phyloP scores from a whole-genome alignment of 2,113 vertebrate species.

The Cardinalis cardinalis region DNA sequence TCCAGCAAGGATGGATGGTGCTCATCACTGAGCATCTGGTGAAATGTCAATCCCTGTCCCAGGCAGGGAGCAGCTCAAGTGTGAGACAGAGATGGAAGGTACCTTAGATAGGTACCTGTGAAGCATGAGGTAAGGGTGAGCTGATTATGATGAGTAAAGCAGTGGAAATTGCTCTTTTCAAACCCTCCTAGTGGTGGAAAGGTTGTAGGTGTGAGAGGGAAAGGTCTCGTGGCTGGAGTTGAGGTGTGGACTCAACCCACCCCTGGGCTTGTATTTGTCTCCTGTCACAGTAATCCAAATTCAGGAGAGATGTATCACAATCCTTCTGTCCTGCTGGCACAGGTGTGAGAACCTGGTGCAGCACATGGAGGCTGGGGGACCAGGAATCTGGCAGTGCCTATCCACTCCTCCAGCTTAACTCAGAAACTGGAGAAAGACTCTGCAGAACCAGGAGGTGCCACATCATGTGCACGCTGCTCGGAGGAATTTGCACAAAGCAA shows the following conservation, averaged over 20 bases:
- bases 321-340: not conserved
- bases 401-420: not conserved
- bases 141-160: not conserved
- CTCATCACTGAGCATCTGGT: not conserved
- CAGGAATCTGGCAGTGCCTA: not conserved
- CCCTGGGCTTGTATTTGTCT: not conserved
- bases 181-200: not conserved
- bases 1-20: not conserved
- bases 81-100: not conserved
- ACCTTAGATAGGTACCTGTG: not conserved
- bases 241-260: not conserved
- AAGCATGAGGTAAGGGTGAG: not conserved
- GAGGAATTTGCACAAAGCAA: not conserved
- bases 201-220: not conserved
- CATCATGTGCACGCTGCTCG: rapidly evolving
- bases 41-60: not conserved
- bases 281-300: not conserved
- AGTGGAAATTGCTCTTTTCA: not conserved
- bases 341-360: not conserved
- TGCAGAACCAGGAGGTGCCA: not conserved
- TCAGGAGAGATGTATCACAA: not conserved
- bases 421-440: not conserved
- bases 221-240: not conserved
- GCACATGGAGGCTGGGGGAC: not conserved
- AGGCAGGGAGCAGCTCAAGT: not conserved